Evolutionary conservation across 2,113 vertebrate genomes (phyloP), one percentile per base, ranked within the genome.

Genomic region (Abramis brama): DNA sequence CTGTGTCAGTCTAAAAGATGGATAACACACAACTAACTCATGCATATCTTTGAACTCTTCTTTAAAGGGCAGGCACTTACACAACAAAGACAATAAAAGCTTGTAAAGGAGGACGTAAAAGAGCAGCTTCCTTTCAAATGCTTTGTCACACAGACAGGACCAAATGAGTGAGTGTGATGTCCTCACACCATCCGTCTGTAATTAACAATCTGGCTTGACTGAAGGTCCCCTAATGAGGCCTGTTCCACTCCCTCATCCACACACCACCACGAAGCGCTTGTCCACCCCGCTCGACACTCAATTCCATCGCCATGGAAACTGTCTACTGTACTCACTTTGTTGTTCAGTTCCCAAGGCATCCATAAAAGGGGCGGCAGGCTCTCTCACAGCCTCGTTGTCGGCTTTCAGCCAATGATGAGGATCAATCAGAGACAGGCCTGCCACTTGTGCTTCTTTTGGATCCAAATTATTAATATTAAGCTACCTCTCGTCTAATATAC

Each of bases 221-320:
- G 70, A 74, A 27, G 89, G 84, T 88, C 87, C 85, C 86, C 87
- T 87, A 91, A 91, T 87, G 91, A 92, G 89, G 90, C 87, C 87
- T 73, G 87, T 86, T 89, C 89, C 55, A 64, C 86, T 91, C 75
- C 86, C 86, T 64, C 23, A 64, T 83, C 66, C 87, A 86, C 62
- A 89, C 50, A 80, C 19, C 79, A 64, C 47, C 82, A 81, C 5
- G 23, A 79, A 75, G 36, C 33, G 39, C 62, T 1, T 59, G 73
- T 90, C 80, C 84, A 82, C 87, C 86, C 88, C 88, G 86, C 36
- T 50, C 71, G 84, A 57, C 85, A 87, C 87, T 66, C 83, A 55
- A 17, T 25, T 25, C 17, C 27, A 92, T 94, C 89, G 66, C 91
- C 87, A 93, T 92, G 90, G 92, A 88, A 94, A 95, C 93, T 23